Evolutionary conservation across 92 coral and sea anemone species (phyloP), one percentile per base, ranked within the genome.

Genomic region (Scolanthus callimorphus): DNA sequence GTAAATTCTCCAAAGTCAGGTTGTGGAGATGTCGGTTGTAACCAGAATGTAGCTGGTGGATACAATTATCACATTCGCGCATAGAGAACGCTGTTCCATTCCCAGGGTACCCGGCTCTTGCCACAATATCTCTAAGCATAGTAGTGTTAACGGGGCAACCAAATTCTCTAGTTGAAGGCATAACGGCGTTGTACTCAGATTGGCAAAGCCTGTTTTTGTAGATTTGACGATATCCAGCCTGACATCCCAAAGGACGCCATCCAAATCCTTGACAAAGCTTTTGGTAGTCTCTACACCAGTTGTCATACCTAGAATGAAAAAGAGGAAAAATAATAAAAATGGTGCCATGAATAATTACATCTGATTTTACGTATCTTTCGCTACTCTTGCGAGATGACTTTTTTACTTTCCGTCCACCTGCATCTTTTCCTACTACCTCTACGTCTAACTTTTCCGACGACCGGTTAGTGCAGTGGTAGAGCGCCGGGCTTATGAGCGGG

Each of bases 241-340:
- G 70, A 54, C 86, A 80, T 19, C 74, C 86, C 4, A 75, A 51
- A 1, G 86, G 86, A 25, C 80, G 54, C 51, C 62, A 29, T 3
- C 61, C 55, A 44, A 63, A 65, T 30, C 54, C 51, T 34, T 43
- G 3, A 28, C 86, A 80, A 12, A 80, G 67, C 49, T 56, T 62
- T 51, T 60, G 46, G 67, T 80, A 80, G 47, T 80, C 86, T 11
- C 78, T 80, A 25, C 86, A 80, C 86, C 86, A 80, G 51, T 74
- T 58, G 28, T 65, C 70, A 31, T 57, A 69, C n/a, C n/a, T n/a
- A n/a, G n/a, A n/a, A n/a, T n/a, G n/a, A n/a, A n/a, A n/a, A n/a
- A n/a, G n/a, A n/a, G n/a, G n/a, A n/a, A n/a, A n/a, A n/a, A n/a
- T n/a, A n/a, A n/a, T n/a, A n/a, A n/a, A n/a, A n/a, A n/a, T n/a